These are phyloP conservation scores for Triplophysa yarkandensis DNA, from an alignment of 2,797 vertebrate species.

Conservation along the genomic window DNA sequence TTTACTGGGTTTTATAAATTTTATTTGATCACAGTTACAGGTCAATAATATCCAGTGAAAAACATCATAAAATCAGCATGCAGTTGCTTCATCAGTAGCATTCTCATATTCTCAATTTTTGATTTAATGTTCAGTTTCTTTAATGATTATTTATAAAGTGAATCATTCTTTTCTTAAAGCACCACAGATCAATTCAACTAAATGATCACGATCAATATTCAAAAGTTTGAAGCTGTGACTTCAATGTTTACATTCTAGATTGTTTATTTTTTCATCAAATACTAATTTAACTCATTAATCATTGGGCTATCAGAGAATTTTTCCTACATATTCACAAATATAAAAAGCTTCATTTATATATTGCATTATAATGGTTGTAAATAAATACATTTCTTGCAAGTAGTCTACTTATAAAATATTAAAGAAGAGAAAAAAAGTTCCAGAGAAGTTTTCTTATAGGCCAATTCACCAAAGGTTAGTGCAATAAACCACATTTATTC, in stretches of 20 bases:
- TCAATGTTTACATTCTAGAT: background rate
- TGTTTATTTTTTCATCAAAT: background rate
- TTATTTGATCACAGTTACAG: background rate
- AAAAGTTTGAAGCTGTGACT: background rate
- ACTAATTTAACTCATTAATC: background rate
- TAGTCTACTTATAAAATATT: conserved; percentile 2
- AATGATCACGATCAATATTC: no score
- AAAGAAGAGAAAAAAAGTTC: background rate
- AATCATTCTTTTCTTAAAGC: no score
- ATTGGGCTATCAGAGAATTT: background rate
- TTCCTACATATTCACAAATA: background rate
- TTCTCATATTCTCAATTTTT: background rate
- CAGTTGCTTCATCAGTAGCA: background rate
- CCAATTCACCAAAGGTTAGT: conserved; percentile 4
- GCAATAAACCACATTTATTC: background rate
- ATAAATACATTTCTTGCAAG: conserved; percentile 24
- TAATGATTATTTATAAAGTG: background rate
- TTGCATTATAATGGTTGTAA: background rate
- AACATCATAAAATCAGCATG: background rate
- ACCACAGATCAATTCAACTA: no score
- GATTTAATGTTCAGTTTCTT: background rate
- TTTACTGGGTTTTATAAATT: background rate
- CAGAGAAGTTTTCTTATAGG: background rate
- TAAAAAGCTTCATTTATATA: background rate
- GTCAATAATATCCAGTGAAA: background rate